Conservation (phyloP, 2,888 invertebrate species). For the Ectemnius cavifrons region DNA sequence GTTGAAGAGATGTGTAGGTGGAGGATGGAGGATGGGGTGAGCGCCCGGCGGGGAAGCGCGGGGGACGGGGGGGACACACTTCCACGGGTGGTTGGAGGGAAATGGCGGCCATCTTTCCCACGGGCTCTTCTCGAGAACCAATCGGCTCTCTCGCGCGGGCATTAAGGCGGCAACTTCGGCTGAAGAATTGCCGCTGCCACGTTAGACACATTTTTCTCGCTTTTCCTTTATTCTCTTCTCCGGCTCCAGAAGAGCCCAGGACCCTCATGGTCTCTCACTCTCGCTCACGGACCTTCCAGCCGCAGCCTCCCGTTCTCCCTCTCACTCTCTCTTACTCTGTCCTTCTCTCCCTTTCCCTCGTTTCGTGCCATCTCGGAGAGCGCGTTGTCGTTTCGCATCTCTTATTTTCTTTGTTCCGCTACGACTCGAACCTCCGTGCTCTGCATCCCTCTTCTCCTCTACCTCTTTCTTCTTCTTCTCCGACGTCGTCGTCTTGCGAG, state of each 20-base stretch:
- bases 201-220: slow-evolving; percentile 79
- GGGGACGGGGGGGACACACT: slow-evolving; percentile 64
- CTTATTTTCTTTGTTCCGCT: slow-evolving; percentile 74
- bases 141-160: slow-evolving; percentile 74
- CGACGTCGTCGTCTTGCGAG: slow-evolving; percentile 3
- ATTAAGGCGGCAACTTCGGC: slow-evolving; percentile 78
- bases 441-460: slow-evolving; percentile 30
- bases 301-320: slow-evolving; percentile 1
- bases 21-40: slow-evolving; percentile 29
- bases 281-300: slow-evolving; percentile 13
- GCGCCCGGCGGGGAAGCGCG: too few species aligned
- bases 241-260: slow-evolving; percentile 65
- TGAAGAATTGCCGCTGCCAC: slow-evolving; percentile 78
- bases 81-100: slow-evolving; percentile 77
- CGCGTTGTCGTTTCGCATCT: slow-evolving; percentile 71
- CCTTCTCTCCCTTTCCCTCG: slow-evolving; percentile 37
- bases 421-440: slow-evolving; percentile 53
- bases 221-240: slow-evolving; percentile 77
- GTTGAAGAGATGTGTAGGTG: slow-evolving; percentile 58
- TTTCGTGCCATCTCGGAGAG: slow-evolving; percentile 52
- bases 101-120: slow-evolving; percentile 78
- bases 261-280: slow-evolving; percentile 50
- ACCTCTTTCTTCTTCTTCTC: slow-evolving; percentile 18
- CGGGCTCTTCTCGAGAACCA: slow-evolving; percentile 77
- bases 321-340: slow-evolving; percentile 26